phyloP scores from a whole-genome alignment of 2,113 vertebrate species.

The Stegastes partitus region DNA sequence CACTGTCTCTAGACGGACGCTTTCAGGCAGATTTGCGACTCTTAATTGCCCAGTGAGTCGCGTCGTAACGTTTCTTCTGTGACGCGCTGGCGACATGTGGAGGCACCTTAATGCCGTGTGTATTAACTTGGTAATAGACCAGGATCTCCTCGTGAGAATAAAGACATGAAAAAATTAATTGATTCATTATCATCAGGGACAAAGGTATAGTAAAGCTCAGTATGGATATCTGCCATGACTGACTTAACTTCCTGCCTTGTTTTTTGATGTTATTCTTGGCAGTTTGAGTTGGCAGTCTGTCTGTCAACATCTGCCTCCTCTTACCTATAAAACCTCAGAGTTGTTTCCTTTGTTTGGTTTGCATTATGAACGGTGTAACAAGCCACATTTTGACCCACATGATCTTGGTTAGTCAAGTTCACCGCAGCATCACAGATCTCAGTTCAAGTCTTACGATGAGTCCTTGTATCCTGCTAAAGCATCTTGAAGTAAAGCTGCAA shows the following conservation, averaged over 20 bases:
- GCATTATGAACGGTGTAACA: slow-evolving; percentile 3
- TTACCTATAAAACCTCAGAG: slow-evolving; percentile 11
- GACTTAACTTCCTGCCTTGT: neutral
- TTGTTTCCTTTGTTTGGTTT: slow-evolving; percentile 7
- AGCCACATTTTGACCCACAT: neutral
- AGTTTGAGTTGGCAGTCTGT: neutral
- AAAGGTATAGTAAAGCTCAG: neutral
- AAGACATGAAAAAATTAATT: neutral
- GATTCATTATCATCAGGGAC: neutral
- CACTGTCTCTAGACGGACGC: neutral
- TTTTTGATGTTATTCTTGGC: neutral
- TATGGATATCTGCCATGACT: neutral
- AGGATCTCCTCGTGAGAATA: neutral
- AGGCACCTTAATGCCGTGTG: no score
- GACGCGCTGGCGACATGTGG: no score
- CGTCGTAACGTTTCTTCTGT: neutral
- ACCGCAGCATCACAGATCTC: no score
- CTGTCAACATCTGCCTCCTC: slow-evolving; percentile 13
- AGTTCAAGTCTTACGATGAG: no score
- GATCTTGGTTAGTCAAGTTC: neutral
- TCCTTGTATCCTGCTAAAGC: no score
- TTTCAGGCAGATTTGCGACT: neutral
- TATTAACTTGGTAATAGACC: no score
- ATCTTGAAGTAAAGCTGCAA: no score
- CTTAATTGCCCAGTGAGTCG: neutral